These are phyloP conservation scores for Boloria selene DNA, from an alignment of 2,888 invertebrate genomes.

Conservation along the genomic window DNA sequence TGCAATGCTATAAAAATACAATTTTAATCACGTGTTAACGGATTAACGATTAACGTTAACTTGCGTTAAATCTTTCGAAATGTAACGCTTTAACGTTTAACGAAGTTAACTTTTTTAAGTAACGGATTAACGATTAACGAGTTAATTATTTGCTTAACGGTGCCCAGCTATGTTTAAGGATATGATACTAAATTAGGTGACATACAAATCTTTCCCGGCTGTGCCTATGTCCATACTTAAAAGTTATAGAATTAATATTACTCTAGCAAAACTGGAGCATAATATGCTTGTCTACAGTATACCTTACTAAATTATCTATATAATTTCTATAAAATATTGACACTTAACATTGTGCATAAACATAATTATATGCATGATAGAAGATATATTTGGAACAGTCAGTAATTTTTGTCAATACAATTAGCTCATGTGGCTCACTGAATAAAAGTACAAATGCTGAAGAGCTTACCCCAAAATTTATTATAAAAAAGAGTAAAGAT, in stretches of 20 bases:
- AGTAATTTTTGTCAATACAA: slow-evolving; percentile 71
- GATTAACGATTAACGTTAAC: too few relatives aligned
- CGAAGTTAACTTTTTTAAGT: too few relatives aligned
- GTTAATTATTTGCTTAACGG: too few relatives aligned
- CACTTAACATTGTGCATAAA: slow-evolving; percentile 78
- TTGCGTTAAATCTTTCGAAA: too few relatives aligned
- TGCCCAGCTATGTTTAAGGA: too few relatives aligned
- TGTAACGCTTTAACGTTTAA: too few relatives aligned
- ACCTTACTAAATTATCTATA: slow-evolving; percentile 41
- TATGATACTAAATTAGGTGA: not conserved
- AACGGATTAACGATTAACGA: too few relatives aligned
- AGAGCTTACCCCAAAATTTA: not conserved
- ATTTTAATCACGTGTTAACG: too few relatives aligned
- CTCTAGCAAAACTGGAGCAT: slow-evolving; percentile 42
- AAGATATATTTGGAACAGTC: slow-evolving; percentile 71
- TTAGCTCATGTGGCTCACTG: slow-evolving; percentile 70
- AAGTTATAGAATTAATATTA: slow-evolving; percentile 41
- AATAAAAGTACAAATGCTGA: slow-evolving; percentile 41
- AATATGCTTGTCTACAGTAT: slow-evolving; percentile 41
- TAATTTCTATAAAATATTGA: slow-evolving; percentile 76
- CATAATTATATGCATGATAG: slow-evolving; percentile 64
- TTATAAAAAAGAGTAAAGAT: not conserved
- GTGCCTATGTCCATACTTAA: slow-evolving; percentile 57
- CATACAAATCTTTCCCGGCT: slow-evolving; percentile 47
- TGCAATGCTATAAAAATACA: too few relatives aligned